Percentiles rank a stretch among this genome's conserved stretches.
These are phyloP conservation scores for Drosophila punjabiensis DNA, from an alignment of 1,140 invertebrate genomes.

Conservation along the genomic window DNA sequence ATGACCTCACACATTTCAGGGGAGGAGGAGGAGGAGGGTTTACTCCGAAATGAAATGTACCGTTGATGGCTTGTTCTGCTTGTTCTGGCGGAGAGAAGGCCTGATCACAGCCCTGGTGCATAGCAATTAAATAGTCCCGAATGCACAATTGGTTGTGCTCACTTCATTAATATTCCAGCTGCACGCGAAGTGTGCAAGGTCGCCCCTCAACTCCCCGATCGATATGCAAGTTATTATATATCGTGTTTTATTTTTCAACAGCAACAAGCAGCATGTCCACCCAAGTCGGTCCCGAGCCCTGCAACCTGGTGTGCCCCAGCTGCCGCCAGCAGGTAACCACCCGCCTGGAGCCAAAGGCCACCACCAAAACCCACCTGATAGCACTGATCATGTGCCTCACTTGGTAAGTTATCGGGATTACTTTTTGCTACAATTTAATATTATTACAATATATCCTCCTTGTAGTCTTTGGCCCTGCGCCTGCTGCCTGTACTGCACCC, in stretches of 20 bases:
- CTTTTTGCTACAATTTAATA: background rate
- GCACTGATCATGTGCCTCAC: conserved; percentile 87
- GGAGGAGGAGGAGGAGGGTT: background rate
- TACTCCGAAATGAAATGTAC: background rate
- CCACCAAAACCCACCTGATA: conserved; percentile 87
- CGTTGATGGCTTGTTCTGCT: background rate
- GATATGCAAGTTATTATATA: conserved; percentile 13
- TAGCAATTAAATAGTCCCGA: conserved; percentile 15
- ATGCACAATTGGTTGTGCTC: conserved; percentile 17
- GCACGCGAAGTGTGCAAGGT: conserved; percentile 48
- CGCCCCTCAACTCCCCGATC: conserved; percentile 5
- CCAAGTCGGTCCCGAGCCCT: conserved; percentile 85
- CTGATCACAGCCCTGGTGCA: conserved; percentile 21
- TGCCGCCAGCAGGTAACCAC: conserved; percentile 86
- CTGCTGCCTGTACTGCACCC: conserved; percentile 88
- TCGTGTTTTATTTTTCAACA: conserved; percentile 14
- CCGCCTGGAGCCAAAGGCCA: conserved; percentile 85
- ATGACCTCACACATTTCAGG: conserved; percentile 16
- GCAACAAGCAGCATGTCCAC: conserved; percentile 46
- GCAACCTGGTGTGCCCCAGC: conserved; percentile 86
- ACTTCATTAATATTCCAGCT: conserved; percentile 2
- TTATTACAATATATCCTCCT: background rate
- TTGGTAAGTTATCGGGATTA: conserved; percentile 81
- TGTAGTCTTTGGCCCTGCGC: conserved; percentile 87
- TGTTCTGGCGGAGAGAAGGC: conserved; percentile 12